Evolutionary conservation across 1,140 invertebrate species (phyloP).

Genomic region (Oreohelix idahoensis): DNA sequence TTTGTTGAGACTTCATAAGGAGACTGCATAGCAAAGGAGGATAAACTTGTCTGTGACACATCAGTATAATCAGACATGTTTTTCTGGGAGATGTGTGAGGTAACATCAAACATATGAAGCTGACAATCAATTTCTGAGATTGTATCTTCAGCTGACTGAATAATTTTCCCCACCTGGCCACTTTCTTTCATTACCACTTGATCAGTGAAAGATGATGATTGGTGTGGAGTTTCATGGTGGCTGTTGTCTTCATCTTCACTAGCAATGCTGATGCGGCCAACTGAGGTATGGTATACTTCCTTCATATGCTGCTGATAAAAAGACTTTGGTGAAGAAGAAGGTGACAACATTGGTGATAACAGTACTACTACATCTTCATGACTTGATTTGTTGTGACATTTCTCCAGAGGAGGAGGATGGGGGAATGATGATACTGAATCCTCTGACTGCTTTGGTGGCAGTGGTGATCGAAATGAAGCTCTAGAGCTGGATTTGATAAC

Average conservation of each 20-base stretch:
- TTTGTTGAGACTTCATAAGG: too few species aligned
- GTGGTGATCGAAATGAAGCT: background rate
- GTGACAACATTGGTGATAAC: too few species aligned
- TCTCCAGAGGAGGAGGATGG: too few species aligned
- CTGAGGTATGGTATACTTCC: slow-evolving; percentile 59
- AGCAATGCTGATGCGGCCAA: slow-evolving; percentile 58
- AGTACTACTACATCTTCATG: background rate
- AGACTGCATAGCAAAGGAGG: too few species aligned
- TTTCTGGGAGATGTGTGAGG: too few species aligned
- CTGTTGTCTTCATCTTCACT: slow-evolving; percentile 38
- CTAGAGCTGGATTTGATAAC: background rate
- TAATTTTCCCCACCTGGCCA: slow-evolving; percentile 42
- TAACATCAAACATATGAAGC: too few species aligned
- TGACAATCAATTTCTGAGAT: slow-evolving; percentile 16
- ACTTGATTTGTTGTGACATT: background rate
- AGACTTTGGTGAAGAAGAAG: background rate
- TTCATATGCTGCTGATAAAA: slow-evolving; percentile 42
- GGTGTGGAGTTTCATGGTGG: background rate
- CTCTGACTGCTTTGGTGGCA: background rate
- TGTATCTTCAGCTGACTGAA: slow-evolving; percentile 28
- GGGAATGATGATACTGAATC: background rate
- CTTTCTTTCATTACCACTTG: background rate
- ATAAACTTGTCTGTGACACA: too few species aligned
- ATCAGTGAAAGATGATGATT: background rate
- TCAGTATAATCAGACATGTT: too few species aligned